Evolutionary conservation across 2,113 vertebrate species (phyloP), one percentile per base, ranked within the genome.

Genomic region (Halichoeres trimaculatus): DNA sequence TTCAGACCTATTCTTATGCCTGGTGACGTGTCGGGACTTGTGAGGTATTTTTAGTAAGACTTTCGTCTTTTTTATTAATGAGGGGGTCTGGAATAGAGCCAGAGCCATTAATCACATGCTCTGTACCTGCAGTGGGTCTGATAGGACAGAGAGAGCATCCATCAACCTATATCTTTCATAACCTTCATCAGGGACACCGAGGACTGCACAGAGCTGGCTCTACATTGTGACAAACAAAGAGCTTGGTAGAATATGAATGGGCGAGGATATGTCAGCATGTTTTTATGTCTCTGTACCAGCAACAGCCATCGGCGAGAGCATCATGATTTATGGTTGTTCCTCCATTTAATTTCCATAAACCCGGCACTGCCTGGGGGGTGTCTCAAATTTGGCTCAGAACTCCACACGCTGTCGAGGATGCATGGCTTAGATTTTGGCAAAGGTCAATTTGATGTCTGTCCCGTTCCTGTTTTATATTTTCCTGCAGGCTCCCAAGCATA

Each of bases 21-120:
- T 13, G 24, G 40, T 55, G 35, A 62, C 41, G 74, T 71, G 65
- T 55, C 26, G 13, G 52, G 68, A 61, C 73, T 54, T 68, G 67
- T 69, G 67, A 24, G 74, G 66, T 83, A 86, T 88, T 84, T 86
- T 77, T 74, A 82, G 82, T 47, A 24, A 54, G 26, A 57, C 38
- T 76, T 84, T 53, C 72, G 58, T 67, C 66, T 61, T 75, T 61
- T 78, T 75, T 88, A 90, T 87, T 88, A 88, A 90, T 83, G 85
- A 86, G 52, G 65, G 5, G 52, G 19, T 47, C 74, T 73, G 67
- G 53, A 87, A 69, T 16, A 23, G 45, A 85, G 63, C 48, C 76
- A 50, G 58, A 8, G 36, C 69, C 62, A 81, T 91, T 85, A 81
- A 87, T 91, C 88, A 78, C 70, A 36, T 43, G 56, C 16, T 66